phyloP scores from a whole-genome alignment of 2,113 vertebrate genomes.

The Atlantisia rogersi region DNA sequence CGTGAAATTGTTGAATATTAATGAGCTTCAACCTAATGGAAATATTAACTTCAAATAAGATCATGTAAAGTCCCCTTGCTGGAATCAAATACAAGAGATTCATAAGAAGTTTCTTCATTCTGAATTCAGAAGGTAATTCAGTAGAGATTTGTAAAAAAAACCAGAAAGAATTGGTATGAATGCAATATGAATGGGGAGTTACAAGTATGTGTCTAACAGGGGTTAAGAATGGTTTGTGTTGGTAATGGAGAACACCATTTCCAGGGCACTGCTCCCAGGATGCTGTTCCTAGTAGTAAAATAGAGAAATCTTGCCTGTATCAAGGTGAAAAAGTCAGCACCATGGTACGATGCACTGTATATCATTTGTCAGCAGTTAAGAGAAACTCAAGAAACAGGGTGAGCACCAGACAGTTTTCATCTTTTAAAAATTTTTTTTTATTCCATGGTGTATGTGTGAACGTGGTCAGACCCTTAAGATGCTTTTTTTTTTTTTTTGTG shows the following conservation, averaged over 20 bases:
- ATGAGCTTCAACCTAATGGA: neutral
- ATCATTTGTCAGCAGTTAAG: neutral
- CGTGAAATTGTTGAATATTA: neutral
- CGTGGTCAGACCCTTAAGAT: neutral
- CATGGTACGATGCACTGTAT: neutral
- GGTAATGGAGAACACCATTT: neutral
- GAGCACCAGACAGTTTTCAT: neutral
- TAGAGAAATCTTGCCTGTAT: neutral
- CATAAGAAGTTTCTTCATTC: neutral
- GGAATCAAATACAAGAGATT: neutral
- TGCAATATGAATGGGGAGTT: accelerated
- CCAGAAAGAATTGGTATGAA: accelerated
- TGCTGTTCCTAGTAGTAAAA: neutral
- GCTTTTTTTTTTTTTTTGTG: neutral
- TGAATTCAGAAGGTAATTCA: neutral
- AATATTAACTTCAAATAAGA: neutral
- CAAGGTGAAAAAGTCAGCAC: neutral
- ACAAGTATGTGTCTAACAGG: neutral
- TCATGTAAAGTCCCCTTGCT: neutral
- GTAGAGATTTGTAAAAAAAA: neutral
- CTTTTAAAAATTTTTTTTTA: neutral
- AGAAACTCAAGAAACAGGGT: neutral
- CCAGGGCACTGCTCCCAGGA: neutral
- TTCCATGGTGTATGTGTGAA: neutral
- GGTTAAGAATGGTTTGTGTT: neutral